A percentile compares a stretch with the other conserved stretches of the same genome.
These are phyloP conservation scores for Ctenodactylus gundi DNA, from an alignment of 2,113 vertebrate genomes.

Conservation along the genomic window DNA sequence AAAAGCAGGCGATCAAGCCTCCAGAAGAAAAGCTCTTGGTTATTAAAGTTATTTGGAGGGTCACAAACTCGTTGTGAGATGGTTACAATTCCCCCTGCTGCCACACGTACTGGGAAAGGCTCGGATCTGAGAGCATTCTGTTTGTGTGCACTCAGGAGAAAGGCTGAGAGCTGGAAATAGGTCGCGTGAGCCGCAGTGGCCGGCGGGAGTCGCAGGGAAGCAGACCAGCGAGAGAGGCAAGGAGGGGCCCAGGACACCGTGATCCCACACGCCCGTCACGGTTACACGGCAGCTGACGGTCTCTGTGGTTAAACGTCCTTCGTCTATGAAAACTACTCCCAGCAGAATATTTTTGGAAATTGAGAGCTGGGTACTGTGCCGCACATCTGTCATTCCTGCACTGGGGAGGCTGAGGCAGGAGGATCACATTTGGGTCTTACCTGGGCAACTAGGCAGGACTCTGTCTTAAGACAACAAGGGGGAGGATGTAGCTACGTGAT, in stretches of 20 bases:
- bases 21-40: slow-evolving; percentile 72
- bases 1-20: slow-evolving; percentile 58
- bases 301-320: background rate
- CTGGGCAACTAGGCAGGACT: background rate
- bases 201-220: slow-evolving; percentile 14
- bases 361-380: background rate
- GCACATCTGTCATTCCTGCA: no score
- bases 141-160: slow-evolving; percentile 36
- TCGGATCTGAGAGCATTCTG: slow-evolving; percentile 68
- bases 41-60: slow-evolving; percentile 74
- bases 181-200: slow-evolving; percentile 24
- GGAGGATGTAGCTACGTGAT: background rate
- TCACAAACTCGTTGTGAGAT: slow-evolving; percentile 55
- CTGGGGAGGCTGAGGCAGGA: background rate
- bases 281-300: background rate
- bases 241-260: background rate
- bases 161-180: slow-evolving; percentile 64
- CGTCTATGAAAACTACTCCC: background rate
- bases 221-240: background rate
- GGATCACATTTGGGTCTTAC: background rate
- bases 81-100: slow-evolving; percentile 70
- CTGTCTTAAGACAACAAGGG: background rate
- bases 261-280: background rate
- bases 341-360: background rate
- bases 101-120: slow-evolving; percentile 69